A percentile compares a stretch with the other conserved stretches of the same genome.
These are phyloP conservation scores for Sitodiplosis mosellana DNA, from an alignment of 1,140 invertebrate genomes.

Conservation along the genomic window DNA sequence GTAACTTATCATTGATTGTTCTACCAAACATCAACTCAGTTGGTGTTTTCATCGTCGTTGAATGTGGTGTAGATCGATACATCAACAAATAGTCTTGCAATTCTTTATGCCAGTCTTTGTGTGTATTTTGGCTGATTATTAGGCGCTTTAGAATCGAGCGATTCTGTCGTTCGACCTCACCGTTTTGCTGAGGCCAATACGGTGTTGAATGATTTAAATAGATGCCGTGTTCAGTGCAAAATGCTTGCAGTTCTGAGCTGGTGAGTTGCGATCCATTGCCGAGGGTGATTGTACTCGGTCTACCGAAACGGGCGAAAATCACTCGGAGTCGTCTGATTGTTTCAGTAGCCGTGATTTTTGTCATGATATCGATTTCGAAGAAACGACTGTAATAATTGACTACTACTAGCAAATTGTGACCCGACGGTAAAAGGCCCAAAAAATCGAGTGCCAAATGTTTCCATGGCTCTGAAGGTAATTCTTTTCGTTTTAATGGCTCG, in stretches of 20 bases:
- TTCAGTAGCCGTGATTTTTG: slow-evolving; percentile 7
- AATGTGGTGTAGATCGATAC: slow-evolving; percentile 18
- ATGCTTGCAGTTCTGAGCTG: slow-evolving; percentile 11
- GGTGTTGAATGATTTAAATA: slow-evolving; percentile 10
- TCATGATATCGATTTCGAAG: slow-evolving; percentile 9
- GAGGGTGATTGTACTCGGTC: background rate
- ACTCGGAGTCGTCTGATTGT: background rate
- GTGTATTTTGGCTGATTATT: slow-evolving; percentile 6
- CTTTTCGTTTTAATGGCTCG: slow-evolving; percentile 10
- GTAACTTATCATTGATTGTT: slow-evolving; percentile 8
- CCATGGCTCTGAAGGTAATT: slow-evolving; percentile 12
- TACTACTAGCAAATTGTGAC: slow-evolving; percentile 11
- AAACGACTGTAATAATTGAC: slow-evolving; percentile 11
- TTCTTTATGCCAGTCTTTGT: slow-evolving; percentile 9
- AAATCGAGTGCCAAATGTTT: slow-evolving; percentile 13
- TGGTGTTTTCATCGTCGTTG: slow-evolving; percentile 18
- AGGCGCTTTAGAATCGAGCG: slow-evolving; percentile 13
- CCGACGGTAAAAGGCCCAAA: slow-evolving; percentile 10
- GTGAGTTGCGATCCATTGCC: slow-evolving; percentile 15
- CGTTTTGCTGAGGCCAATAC: slow-evolving; percentile 19
- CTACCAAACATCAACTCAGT: slow-evolving; percentile 17
- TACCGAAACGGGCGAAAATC: slow-evolving; percentile 2
- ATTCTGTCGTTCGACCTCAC: slow-evolving; percentile 19
- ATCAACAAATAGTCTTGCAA: slow-evolving; percentile 14
- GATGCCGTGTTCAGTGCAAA: slow-evolving; percentile 11